These are phyloP conservation scores for Euura saliciscinereae DNA, from an alignment of 1,140 invertebrate genomes.

Conservation along the genomic window DNA sequence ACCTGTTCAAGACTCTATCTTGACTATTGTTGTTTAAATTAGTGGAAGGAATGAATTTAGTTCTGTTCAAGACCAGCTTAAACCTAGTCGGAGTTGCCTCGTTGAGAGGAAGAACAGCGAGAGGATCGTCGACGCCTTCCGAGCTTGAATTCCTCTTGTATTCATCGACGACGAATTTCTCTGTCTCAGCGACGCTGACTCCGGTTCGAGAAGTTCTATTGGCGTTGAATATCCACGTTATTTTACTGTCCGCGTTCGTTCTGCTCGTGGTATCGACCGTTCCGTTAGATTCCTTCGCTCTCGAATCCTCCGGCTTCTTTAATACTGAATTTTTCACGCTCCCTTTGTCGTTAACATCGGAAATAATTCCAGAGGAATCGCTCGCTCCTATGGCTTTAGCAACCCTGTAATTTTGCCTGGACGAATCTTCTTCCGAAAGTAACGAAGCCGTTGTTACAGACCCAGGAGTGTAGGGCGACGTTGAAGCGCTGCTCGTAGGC, in stretches of 20 bases:
- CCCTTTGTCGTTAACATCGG: constrained; percentile 20
- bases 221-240: constrained; percentile 36
- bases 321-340: constrained; percentile 9
- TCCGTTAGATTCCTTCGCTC: constrained; percentile 6
- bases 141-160: constrained; percentile 24
- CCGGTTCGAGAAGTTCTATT: constrained; percentile 30
- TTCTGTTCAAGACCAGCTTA: constrained; percentile 41
- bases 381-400: constrained; percentile 41
- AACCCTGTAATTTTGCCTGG: constrained; percentile 35
- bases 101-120: constrained; percentile 47
- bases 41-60: constrained; percentile 24
- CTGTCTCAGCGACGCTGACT: constrained; percentile 28
- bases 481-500: too few species aligned
- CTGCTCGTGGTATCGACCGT: constrained; percentile 8
- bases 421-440: too few species aligned
- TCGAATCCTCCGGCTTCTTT: constrained; percentile 21
- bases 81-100: constrained; percentile 32
- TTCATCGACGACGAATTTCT: constrained; percentile 11
- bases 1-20: constrained; percentile 35
- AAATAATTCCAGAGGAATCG: constrained; percentile 14
- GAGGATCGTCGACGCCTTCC: constrained; percentile 34
- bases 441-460: too few species aligned
- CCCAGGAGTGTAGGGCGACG: too few species aligned
- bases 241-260: constrained; percentile 41
- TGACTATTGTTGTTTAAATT: not conserved